Evolutionary conservation across 2,113 vertebrate genomes (phyloP).

Genomic region (Megaceryle torquata): DNA sequence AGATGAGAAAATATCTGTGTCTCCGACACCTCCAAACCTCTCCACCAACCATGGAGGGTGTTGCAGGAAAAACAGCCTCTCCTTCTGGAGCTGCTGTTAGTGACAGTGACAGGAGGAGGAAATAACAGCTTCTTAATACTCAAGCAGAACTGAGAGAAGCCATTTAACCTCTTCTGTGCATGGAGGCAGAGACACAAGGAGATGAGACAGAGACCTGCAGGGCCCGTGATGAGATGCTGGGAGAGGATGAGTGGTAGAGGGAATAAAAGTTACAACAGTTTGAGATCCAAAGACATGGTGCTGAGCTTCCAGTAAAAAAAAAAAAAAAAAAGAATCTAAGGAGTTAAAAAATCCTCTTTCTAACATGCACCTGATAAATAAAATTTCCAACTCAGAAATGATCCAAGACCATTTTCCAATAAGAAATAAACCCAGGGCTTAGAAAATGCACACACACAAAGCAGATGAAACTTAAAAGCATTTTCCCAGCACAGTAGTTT

Average conservation of each 20-base stretch:
- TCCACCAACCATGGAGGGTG: background rate
- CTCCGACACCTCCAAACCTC: background rate
- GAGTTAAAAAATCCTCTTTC: background rate
- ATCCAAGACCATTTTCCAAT: conserved; percentile 24
- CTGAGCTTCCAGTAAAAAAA: background rate
- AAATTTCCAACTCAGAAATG: background rate
- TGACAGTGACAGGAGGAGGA: background rate
- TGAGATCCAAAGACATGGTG: background rate
- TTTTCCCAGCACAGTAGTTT: background rate
- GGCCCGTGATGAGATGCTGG: background rate
- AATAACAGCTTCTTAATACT: background rate
- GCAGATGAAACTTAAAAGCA: conserved; percentile 20
- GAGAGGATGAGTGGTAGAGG: background rate
- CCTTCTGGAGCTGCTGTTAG: background rate
- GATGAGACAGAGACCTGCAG: background rate
- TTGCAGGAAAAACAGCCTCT: background rate
- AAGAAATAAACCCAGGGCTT: conserved; percentile 31
- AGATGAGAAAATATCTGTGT: fast-evolving
- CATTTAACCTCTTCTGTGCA: background rate
- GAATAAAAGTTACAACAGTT: background rate
- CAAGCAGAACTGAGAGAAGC: background rate
- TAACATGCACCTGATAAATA: background rate
- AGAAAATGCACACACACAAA: conserved; percentile 34
- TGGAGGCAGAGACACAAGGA: background rate
- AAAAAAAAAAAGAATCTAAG: background rate